phyloP scores from a whole-genome alignment of 1,140 invertebrate genomes.

The Whitmania pigra region DNA sequence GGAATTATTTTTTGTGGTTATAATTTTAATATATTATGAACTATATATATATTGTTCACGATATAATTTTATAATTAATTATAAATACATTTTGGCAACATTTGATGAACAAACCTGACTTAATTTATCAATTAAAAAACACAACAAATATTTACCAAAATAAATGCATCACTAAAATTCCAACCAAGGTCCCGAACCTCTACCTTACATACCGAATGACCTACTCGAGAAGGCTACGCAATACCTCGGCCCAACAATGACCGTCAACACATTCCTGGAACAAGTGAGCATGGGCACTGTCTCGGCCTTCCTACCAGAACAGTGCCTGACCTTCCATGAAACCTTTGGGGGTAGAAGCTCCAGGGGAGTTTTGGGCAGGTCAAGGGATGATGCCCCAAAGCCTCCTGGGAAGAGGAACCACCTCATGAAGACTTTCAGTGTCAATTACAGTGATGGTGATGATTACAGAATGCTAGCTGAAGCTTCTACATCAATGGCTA shows the following conservation, averaged over 20 bases:
- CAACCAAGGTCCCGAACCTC: constrained; percentile 6
- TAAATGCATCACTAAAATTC: neutral
- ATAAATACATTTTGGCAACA: too few species aligned
- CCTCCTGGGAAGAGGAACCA: neutral
- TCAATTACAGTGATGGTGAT: too few species aligned
- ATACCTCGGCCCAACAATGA: neutral
- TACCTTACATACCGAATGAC: constrained; percentile 8
- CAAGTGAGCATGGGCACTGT: neutral
- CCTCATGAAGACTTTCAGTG: too few species aligned
- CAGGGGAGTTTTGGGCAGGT: neutral
- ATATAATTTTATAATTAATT: too few species aligned
- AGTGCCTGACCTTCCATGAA: constrained; percentile 7
- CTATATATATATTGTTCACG: too few species aligned
- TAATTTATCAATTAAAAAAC: too few species aligned
- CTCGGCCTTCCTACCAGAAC: neutral
- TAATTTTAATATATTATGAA: too few species aligned
- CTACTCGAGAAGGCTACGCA: neutral
- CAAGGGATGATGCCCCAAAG: neutral
- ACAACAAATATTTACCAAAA: too few species aligned
- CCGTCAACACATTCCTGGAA: neutral
- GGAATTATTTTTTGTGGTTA: too few species aligned
- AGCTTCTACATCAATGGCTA: too few species aligned
- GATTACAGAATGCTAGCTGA: too few species aligned
- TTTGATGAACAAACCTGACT: too few species aligned
- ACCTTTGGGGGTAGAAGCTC: neutral